Percentiles rank a stretch among this genome's conserved stretches.
Conservation (phyloP, 2,113 vertebrate genomes). For the Chaetura pelagica region DNA sequence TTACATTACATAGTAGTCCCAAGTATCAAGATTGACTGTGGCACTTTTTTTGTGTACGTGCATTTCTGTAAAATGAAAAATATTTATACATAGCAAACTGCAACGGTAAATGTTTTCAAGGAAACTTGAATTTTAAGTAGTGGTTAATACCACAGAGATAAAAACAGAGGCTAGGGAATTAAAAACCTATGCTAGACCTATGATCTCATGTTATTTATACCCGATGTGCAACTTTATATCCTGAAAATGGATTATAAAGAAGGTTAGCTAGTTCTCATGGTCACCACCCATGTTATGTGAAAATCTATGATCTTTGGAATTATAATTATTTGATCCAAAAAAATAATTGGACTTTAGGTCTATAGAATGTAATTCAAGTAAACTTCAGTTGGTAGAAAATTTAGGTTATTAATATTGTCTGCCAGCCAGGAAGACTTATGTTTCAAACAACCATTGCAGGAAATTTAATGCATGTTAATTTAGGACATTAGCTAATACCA, state of each 20-base stretch:
- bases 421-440: conserved; percentile 10
- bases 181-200: background rate
- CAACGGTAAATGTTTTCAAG: background rate
- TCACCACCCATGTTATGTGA: background rate
- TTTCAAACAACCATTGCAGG: conserved; percentile 5
- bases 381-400: conserved; percentile 34
- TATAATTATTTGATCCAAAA: background rate
- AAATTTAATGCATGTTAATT: conserved; percentile 57
- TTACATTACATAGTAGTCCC: background rate
- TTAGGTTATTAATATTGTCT: background rate
- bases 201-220: conserved; percentile 43
- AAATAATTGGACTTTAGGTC: background rate
- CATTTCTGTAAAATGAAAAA: background rate
- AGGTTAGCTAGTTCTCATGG: background rate
- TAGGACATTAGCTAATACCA: conserved; percentile 59
- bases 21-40: background rate
- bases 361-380: background rate
- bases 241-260: background rate
- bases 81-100: background rate
- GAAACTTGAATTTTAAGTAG: background rate
- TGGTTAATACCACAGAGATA: background rate
- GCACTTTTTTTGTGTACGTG: background rate
- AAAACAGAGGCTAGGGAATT: background rate
- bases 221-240: conserved; percentile 4
- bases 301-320: background rate